Base-by-base conservation (phyloP, 2,797 vertebrate genomes). In the Thaleichthys pacificus region DNA sequence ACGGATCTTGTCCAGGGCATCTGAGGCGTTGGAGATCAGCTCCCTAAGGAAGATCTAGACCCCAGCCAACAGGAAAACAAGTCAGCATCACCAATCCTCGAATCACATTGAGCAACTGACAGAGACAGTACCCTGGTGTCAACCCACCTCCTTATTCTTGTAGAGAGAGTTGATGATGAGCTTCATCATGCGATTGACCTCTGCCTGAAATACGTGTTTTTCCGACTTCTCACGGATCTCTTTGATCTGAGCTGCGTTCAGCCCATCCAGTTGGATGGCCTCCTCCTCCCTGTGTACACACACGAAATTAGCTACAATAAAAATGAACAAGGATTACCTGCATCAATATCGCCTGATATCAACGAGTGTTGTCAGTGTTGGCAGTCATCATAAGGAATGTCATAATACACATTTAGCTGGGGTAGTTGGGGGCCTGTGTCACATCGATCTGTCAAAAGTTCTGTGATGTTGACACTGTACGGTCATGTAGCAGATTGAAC, bases 141-240 rank as follows among this genome's bases (percentile, higher is more conserved):
- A 12, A 69, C 92, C 91, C 84, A 98, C 98, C 96, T 99, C 98
- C 82, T 99, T 99, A 82, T 99, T 99, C 91, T 98, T 99, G 82
- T 99, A 99, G 4, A 99, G 86, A 1, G 98, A 99, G 84, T 99
- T 99, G 82, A 99, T 99, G 79, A 99, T 99, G n/a, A 99, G 92
- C 81, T 99, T 99, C 98, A 99, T 99, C 98, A 99, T 99, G 69
- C 97, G 92, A 86, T 98, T 99, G 70, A 99, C 97, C 92, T 99
- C 98, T 4, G 98, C 98, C 87, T 99, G 97, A 86, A 99, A 99
- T 0, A 80, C 96, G 75, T 97, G 97, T 83, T 99, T 99, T 81
- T 99, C 97, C 0, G 97, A 96, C 83, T 99, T 99, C 68, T 99
- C 98, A 82, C 98, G 86, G 58, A 99, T 86, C 93, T 99, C 97